These are phyloP conservation scores for Tenthredo scrophulariae DNA, from an alignment of 2,888 invertebrate genomes.

Conservation along the genomic window DNA sequence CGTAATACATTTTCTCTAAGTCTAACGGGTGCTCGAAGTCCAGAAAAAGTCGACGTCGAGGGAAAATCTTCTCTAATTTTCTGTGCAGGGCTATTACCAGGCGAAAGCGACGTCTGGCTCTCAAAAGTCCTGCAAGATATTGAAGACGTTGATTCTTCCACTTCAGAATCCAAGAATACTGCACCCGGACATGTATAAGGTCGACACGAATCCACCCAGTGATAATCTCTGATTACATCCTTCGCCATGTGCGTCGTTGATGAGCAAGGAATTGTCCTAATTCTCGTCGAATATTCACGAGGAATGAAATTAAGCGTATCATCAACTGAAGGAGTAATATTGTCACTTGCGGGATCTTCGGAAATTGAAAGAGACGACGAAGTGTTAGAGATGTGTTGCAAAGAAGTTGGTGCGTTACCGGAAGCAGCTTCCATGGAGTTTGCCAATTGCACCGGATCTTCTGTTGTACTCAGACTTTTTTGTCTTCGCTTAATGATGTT, in stretches of 20 bases:
- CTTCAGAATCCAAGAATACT: background rate
- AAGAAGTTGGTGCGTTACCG: background rate
- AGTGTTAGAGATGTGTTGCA: background rate
- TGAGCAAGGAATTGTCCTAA: background rate
- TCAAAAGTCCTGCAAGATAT: background rate
- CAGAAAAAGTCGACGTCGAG: background rate
- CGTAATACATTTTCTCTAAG: conserved; percentile 14
- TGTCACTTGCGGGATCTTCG: background rate
- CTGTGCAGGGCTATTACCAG: background rate
- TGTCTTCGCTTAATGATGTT: background rate
- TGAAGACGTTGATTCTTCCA: background rate
- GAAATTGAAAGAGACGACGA: conserved; percentile 6
- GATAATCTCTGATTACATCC: background rate
- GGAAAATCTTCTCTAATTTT: background rate
- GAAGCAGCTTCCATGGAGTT: background rate
- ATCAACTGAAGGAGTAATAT: background rate
- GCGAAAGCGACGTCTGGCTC: background rate
- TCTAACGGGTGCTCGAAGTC: background rate
- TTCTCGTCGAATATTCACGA: background rate
- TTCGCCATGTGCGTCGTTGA: background rate
- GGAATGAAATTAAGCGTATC: background rate
- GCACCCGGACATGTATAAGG: conserved; percentile 42
- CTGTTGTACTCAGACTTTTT: background rate
- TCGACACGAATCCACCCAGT: conserved; percentile 34
- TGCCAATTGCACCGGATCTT: background rate